Conservation (phyloP, 2,113 vertebrate genomes). For the Neopipo cinnamomea region DNA sequence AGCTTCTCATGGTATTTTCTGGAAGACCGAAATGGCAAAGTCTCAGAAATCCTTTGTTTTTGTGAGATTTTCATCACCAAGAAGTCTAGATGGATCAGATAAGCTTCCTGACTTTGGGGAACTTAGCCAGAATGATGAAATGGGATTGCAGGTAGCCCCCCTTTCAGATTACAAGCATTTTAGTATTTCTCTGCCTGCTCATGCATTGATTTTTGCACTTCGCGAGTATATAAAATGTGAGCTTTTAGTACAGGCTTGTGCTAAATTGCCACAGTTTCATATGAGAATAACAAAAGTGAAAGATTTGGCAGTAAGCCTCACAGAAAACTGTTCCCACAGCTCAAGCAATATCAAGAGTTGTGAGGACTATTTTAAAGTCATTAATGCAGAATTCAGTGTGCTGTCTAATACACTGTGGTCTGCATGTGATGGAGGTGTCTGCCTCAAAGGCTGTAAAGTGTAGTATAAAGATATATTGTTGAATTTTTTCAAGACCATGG, state of each 20-base stretch:
- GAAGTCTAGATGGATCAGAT: background rate
- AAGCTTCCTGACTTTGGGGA: background rate
- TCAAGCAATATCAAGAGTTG: slow-evolving; percentile 34
- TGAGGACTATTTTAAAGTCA: slow-evolving; percentile 47
- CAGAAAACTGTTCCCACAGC: slow-evolving; percentile 54
- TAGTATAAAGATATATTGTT: background rate
- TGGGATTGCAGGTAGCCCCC: background rate
- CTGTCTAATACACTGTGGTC: slow-evolving; percentile 2
- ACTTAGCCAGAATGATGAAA: slow-evolving; percentile 46
- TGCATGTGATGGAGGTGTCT: slow-evolving; percentile 34
- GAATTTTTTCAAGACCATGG: background rate
- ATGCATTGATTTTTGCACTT: slow-evolving; percentile 56
- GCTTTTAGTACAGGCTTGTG: slow-evolving; percentile 48
- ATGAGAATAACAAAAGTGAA: slow-evolving; percentile 50
- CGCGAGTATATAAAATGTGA: slow-evolving; percentile 60
- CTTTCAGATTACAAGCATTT: slow-evolving; percentile 18
- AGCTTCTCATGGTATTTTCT: background rate
- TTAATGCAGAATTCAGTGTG: slow-evolving; percentile 56
- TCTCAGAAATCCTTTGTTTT: slow-evolving; percentile 13
- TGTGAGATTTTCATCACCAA: slow-evolving; percentile 4
- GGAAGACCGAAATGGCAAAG: background rate
- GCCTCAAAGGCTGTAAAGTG: background rate
- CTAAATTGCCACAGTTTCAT: slow-evolving; percentile 48
- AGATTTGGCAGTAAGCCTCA: slow-evolving; percentile 59
- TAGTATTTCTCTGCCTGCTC: slow-evolving; percentile 25